phyloP scores from a whole-genome alignment of 92 coral and sea anemone species.

The Diadumene lineata region DNA sequence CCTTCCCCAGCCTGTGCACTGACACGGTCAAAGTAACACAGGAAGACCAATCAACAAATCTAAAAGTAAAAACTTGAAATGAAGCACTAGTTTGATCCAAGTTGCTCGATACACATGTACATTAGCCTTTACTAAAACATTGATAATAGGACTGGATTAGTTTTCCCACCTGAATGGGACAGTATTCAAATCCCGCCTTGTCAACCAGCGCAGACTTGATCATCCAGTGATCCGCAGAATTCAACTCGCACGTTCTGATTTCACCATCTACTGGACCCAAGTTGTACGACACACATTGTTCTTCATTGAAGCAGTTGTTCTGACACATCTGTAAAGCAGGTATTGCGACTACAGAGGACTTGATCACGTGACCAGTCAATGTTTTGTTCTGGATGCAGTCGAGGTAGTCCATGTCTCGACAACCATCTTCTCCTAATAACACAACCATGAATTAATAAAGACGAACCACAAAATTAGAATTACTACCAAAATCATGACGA shows the following conservation, averaged over 20 bases:
- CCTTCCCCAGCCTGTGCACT: too few species aligned
- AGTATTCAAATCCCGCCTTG: not conserved
- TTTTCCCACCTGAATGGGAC: slow-evolving; percentile 9
- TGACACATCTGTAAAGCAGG: slow-evolving; percentile 3
- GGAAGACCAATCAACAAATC: too few species aligned
- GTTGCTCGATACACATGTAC: too few species aligned
- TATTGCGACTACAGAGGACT: not conserved
- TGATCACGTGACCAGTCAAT: slow-evolving; percentile 6
- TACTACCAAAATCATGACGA: too few species aligned
- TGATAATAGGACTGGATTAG: too few species aligned
- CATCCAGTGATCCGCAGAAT: slow-evolving; percentile 1
- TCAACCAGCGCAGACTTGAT: not conserved
- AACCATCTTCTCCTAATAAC: not conserved
- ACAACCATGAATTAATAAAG: too few species aligned
- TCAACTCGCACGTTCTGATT: slow-evolving; percentile 15
- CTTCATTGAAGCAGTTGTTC: slow-evolving; percentile 5
- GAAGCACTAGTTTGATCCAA: too few species aligned
- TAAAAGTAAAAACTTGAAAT: too few species aligned
- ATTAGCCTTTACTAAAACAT: too few species aligned
- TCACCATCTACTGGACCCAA: slow-evolving; percentile 12
- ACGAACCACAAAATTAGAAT: too few species aligned
- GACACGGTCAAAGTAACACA: too few species aligned
- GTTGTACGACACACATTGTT: slow-evolving; percentile 21
- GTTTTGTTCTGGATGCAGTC: not conserved
- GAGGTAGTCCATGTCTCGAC: not conserved